These are phyloP conservation scores for Coluber constrictor DNA, from an alignment of 2,797 vertebrate genomes.

Conservation along the genomic window DNA sequence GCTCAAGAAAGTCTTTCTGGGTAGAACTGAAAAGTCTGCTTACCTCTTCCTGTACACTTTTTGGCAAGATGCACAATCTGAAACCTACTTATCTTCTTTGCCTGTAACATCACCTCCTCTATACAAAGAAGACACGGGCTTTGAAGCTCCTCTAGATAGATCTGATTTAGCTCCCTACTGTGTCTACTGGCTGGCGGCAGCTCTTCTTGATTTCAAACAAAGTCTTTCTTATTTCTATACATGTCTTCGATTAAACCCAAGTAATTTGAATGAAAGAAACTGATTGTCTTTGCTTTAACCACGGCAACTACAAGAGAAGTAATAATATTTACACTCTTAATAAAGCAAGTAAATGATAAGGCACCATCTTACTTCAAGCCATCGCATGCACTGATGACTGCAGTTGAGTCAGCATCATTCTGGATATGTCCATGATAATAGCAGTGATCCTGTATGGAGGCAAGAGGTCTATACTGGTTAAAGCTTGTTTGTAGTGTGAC, in stretches of 20 bases:
- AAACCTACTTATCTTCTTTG: too few species aligned
- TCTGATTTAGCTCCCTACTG: background rate
- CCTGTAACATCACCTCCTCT: too few species aligned
- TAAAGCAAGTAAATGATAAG: background rate
- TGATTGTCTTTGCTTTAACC: background rate
- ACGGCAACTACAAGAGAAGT: background rate
- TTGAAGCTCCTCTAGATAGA: background rate
- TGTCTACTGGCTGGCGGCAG: background rate
- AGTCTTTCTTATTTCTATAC: background rate
- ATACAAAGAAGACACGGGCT: background rate
- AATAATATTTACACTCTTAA: background rate
- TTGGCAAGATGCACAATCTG: too few species aligned
- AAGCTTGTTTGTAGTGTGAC: background rate
- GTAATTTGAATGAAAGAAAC: background rate
- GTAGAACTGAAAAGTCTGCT: too few species aligned
- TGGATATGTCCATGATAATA: conserved; percentile 69
- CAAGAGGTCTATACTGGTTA: rapidly evolving
- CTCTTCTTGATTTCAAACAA: background rate
- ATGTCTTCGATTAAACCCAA: background rate
- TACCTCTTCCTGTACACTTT: background rate
- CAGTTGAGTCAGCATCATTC: conserved; percentile 56
- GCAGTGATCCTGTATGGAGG: conserved; percentile 69
- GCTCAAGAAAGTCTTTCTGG: too few species aligned
- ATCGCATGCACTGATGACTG: conserved; percentile 67
- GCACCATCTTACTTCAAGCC: conserved; percentile 64